Evolutionary conservation across 2,113 vertebrate genomes (phyloP).

Genomic region (Oryzias curvinotus): DNA sequence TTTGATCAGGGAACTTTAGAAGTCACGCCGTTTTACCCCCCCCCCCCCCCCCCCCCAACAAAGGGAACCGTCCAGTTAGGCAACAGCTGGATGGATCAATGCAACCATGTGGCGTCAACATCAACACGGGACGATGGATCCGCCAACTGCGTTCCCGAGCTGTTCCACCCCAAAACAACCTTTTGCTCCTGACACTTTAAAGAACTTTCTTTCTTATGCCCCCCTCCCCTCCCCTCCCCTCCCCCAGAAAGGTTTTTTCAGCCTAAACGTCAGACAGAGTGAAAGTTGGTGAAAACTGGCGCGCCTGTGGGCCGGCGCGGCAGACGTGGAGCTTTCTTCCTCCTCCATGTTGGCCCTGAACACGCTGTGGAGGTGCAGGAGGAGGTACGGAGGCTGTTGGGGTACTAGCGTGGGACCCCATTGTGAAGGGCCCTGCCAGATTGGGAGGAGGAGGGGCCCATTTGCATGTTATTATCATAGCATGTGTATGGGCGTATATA

Average conservation of each 20-base stretch:
- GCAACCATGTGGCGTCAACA: conserved; percentile 4
- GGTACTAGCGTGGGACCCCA: conserved; percentile 77
- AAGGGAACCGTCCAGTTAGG: conserved; percentile 12
- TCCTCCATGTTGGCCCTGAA: too few species aligned
- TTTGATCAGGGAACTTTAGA: conserved; percentile 25
- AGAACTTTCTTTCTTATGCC: too few species aligned
- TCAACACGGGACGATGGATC: neutral
- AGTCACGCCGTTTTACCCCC: neutral
- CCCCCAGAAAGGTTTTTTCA: too few species aligned
- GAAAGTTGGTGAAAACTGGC: too few species aligned
- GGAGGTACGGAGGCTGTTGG: conserved; percentile 19
- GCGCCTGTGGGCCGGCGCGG: too few species aligned
- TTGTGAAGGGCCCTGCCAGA: conserved; percentile 91
- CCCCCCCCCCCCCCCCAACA: neutral
- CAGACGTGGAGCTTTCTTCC: too few species aligned
- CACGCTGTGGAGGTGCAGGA: conserved; percentile 62
- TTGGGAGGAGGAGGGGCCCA: conserved; percentile 83
- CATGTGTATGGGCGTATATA: conserved; percentile 91
- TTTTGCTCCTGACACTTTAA: too few species aligned
- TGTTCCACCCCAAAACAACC: too few species aligned
- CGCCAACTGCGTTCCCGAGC: too few species aligned
- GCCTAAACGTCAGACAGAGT: too few species aligned
- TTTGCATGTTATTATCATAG: conserved; percentile 99
- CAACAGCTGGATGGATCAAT: conserved; percentile 52
- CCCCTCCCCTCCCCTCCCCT: too few species aligned